Conservation (phyloP, 2,797 vertebrate species). For the Acanthurus leucopareius region DNA sequence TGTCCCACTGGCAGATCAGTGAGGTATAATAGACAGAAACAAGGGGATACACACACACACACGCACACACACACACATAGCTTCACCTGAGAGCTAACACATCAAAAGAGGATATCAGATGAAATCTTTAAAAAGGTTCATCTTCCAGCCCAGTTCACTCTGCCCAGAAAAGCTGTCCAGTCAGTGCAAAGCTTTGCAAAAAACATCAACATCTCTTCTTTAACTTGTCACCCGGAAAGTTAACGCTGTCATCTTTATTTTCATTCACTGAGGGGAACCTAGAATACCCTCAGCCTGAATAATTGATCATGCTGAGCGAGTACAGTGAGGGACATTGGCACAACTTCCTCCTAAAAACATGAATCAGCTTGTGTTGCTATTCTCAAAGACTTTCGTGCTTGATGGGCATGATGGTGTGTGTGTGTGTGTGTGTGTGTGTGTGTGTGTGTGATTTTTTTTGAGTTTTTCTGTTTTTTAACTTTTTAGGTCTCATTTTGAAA, state of each 20-base stretch:
- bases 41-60: neutral
- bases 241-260: conserved; percentile 59
- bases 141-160: conserved; percentile 25
- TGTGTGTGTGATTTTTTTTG: too few relatives aligned
- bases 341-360: conserved; percentile 21
- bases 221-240: conserved; percentile 43
- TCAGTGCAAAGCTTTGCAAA: conserved; percentile 42
- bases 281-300: conserved; percentile 52
- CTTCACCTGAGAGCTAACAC: neutral
- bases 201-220: conserved; percentile 17
- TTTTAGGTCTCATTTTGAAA: neutral
- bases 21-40: neutral
- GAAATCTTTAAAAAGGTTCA: conserved; percentile 20
- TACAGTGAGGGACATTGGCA: conserved; percentile 21
- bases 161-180: conserved; percentile 16
- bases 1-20: neutral
- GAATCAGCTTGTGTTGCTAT: conserved; percentile 17
- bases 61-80: neutral
- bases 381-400: neutral
- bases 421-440: conserved; percentile 9
- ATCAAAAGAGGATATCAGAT: conserved; percentile 17
- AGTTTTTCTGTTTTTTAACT: neutral
- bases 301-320: conserved; percentile 67
- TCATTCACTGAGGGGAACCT: conserved; percentile 38
- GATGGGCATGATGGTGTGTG: neutral